Percentiles rank a stretch among this genome's conserved stretches.
Evolutionary conservation across 2,888 invertebrate genomes (phyloP).

Genomic region (Cantharis rufa): DNA sequence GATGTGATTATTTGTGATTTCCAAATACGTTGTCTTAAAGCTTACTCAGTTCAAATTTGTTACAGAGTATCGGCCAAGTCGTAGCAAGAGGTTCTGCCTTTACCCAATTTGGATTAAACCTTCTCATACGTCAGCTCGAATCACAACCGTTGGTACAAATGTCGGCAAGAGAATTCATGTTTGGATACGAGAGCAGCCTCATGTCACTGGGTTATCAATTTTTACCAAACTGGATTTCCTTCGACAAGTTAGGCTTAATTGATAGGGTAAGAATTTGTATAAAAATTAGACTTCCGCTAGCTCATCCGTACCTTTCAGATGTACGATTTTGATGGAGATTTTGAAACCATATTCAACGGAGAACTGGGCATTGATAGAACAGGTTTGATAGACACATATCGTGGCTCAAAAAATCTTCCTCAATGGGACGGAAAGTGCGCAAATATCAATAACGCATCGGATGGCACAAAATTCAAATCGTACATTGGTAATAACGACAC

Average conservation of each 20-base stretch:
- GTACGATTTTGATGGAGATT: constrained; percentile 83
- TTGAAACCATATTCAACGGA: constrained; percentile 78
- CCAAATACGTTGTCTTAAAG: not conserved
- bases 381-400: constrained; percentile 78
- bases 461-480: constrained; percentile 83
- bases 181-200: constrained; percentile 81
- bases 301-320: constrained; percentile 61
- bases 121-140: constrained; percentile 69
- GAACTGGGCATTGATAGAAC: constrained; percentile 63
- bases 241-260: constrained; percentile 85
- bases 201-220: constrained; percentile 83
- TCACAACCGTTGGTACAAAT: constrained; percentile 74
- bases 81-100: constrained; percentile 68
- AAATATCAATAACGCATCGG: constrained; percentile 75
- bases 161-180: constrained; percentile 88
- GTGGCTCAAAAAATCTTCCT: constrained; percentile 70
- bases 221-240: constrained; percentile 82
- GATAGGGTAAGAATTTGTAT: constrained; percentile 69
- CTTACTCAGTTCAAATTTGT: constrained; percentile 19
- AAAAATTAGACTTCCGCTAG: not conserved
- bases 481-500: constrained; percentile 70
- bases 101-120: constrained; percentile 70
- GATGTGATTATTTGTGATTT: too few species aligned
- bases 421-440: constrained; percentile 82
- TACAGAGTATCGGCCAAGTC: constrained; percentile 82